Conservation (phyloP, 2,797 vertebrate species). For the Poeciliopsis presidionis region DNA sequence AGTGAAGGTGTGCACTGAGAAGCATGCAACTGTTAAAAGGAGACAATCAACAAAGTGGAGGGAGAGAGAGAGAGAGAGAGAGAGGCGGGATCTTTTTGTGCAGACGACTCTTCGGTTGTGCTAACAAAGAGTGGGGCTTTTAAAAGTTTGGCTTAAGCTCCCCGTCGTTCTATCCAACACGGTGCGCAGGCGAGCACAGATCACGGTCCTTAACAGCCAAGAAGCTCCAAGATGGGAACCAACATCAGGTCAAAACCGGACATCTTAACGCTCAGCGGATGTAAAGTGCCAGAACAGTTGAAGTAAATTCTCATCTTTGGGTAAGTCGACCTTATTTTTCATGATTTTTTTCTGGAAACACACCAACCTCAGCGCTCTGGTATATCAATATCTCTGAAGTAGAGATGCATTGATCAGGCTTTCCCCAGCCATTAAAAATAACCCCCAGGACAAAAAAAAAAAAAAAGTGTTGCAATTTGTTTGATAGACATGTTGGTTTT, state of each 20-base stretch:
- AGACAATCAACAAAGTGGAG: slow-evolving; percentile 56
- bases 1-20: slow-evolving; percentile 61
- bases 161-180: slow-evolving; percentile 29
- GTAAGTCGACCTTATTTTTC: slow-evolving; percentile 26
- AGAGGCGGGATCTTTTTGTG: slow-evolving; percentile 12
- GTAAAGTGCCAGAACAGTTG: slow-evolving; percentile 27
- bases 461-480: background rate
- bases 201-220: background rate
- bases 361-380: slow-evolving; percentile 45
- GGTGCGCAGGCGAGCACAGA: slow-evolving; percentile 21
- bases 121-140: slow-evolving; percentile 44
- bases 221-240: slow-evolving; percentile 27
- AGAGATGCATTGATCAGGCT: background rate
- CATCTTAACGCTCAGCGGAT: slow-evolving; percentile 50
- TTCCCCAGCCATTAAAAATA: slow-evolving; percentile 8
- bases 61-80: background rate
- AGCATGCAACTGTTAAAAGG: slow-evolving; percentile 73
- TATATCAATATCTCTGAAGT: slow-evolving; percentile 3
- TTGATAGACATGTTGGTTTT: background rate
- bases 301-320: slow-evolving; percentile 13
- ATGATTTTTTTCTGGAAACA: slow-evolving; percentile 29
- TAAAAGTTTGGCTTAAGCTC: slow-evolving; percentile 27
- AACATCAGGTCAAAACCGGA: slow-evolving; percentile 40
- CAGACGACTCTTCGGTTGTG: slow-evolving; percentile 54
- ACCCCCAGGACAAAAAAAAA: background rate